These are phyloP conservation scores for Anoura caudifer DNA, from an alignment of 2,113 vertebrate genomes.

Conservation along the genomic window DNA sequence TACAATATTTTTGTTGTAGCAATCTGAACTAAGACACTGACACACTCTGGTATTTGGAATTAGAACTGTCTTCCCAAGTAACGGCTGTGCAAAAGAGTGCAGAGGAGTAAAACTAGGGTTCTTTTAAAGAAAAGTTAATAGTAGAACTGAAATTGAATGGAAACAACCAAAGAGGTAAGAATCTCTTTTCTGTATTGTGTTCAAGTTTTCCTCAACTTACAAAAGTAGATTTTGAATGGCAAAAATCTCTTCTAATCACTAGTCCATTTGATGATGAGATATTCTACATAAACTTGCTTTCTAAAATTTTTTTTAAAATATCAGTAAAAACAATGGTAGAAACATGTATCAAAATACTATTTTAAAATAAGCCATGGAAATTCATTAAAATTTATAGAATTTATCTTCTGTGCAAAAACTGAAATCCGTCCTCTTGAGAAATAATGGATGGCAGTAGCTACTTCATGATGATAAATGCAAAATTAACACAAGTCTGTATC, in stretches of 20 bases:
- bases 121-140: neutral
- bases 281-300: neutral
- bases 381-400: neutral
- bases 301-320: neutral
- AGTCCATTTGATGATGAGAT: neutral
- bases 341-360: neutral
- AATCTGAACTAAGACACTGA: neutral
- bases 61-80: neutral
- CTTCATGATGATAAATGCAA: slow-evolving; percentile 41
- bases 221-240: neutral
- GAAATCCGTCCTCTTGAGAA: neutral
- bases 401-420: neutral
- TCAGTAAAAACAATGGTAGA: neutral
- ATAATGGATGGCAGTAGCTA: neutral
- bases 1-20: neutral
- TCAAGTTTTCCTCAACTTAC: neutral
- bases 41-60: neutral
- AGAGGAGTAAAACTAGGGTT: neutral
- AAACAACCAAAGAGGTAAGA: neutral
- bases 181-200: neutral
- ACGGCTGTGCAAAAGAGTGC: neutral
- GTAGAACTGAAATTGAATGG: neutral
- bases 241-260: neutral
- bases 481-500: neutral
- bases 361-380: neutral